These are phyloP conservation scores for Craterocephalus amniculus DNA, from an alignment of 2,797 vertebrate genomes.

Conservation along the genomic window DNA sequence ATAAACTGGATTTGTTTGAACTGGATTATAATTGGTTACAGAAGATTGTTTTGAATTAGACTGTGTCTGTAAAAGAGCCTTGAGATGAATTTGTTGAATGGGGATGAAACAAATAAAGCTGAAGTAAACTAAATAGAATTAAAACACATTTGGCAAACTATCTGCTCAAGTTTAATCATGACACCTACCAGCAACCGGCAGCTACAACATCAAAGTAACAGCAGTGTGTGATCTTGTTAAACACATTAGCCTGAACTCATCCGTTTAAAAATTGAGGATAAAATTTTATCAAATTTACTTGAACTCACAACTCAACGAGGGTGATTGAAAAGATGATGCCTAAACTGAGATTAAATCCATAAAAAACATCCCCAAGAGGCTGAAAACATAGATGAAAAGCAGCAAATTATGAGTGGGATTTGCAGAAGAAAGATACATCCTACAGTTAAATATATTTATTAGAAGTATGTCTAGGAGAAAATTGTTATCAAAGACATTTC, in stretches of 20 bases:
- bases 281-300: background rate
- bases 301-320: background rate
- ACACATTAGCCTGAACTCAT: background rate
- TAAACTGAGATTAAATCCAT: background rate
- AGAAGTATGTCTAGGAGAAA: background rate
- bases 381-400: constrained; percentile 18
- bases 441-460: background rate
- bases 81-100: background rate
- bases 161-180: background rate
- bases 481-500: background rate
- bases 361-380: constrained; percentile 1
- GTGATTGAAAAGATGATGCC: background rate
- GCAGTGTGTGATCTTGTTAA: background rate
- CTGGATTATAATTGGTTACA: too few species aligned
- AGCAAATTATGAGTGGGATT: constrained; percentile 14
- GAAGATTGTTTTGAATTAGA: too few species aligned
- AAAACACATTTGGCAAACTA: background rate
- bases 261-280: background rate
- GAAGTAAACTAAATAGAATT: background rate
- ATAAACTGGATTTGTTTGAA: too few species aligned
- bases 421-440: constrained; percentile 1
- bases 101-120: background rate
- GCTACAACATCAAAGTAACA: background rate
- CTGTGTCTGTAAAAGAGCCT: background rate
- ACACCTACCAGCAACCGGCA: background rate